Conservation (phyloP, 2,797 vertebrate species). For the Chrosomus eos region DNA sequence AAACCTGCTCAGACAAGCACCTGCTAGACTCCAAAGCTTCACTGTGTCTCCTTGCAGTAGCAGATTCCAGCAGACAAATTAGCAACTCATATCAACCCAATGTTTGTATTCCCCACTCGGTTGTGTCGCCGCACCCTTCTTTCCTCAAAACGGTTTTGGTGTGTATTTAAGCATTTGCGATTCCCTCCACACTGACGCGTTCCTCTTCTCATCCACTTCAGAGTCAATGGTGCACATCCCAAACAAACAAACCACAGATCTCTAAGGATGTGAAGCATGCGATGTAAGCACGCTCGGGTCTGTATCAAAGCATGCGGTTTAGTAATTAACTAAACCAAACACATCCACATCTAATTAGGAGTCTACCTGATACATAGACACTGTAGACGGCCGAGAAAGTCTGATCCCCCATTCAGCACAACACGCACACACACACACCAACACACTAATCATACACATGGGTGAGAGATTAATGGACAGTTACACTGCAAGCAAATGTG, state of each 20-base stretch:
- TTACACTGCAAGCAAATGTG: slow-evolving; percentile 72
- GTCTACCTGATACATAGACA: background rate
- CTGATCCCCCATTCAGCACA: slow-evolving; percentile 38
- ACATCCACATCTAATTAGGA: slow-evolving; percentile 55
- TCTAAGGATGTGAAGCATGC: background rate
- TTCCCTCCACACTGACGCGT: slow-evolving; percentile 59
- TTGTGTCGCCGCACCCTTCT: slow-evolving; percentile 73
- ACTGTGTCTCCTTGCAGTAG: slow-evolving; percentile 66
- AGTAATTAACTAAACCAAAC: slow-evolving; percentile 67
- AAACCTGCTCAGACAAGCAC: slow-evolving; percentile 76
- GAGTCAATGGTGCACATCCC: slow-evolving; percentile 66
- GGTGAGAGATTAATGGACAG: slow-evolving; percentile 76
- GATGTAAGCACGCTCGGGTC: slow-evolving; percentile 18
- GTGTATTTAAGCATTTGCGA: slow-evolving; percentile 60
- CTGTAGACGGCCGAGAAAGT: background rate
- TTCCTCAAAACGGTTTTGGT: slow-evolving; percentile 65
- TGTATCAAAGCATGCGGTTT: slow-evolving; percentile 41
- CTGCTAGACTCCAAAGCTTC: slow-evolving; percentile 74
- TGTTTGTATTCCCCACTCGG: slow-evolving; percentile 67
- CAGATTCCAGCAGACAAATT: slow-evolving; percentile 74
- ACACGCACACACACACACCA: slow-evolving; percentile 43
- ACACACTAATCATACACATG: slow-evolving; percentile 54
- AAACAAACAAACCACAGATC: slow-evolving; percentile 67
- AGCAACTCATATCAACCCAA: slow-evolving; percentile 62
- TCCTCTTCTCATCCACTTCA: slow-evolving; percentile 61